These are phyloP conservation scores for Picus viridis DNA, from an alignment of 2,797 vertebrate species.

Conservation along the genomic window DNA sequence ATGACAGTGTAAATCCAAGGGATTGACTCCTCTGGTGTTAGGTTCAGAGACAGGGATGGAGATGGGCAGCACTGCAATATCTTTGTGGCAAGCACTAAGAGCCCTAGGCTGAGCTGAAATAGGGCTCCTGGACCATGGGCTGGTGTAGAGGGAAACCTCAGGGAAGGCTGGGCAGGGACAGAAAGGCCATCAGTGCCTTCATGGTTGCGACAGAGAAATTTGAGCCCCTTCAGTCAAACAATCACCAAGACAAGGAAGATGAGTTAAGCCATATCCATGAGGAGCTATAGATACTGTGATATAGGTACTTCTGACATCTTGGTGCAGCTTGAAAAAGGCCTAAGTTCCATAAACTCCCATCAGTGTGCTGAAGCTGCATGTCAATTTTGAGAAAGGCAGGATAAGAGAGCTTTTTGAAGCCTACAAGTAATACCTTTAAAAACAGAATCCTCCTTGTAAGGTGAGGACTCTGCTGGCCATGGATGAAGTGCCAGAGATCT, in stretches of 20 bases:
- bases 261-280: neutral
- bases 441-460: neutral
- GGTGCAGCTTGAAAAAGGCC: neutral
- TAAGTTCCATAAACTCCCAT: neutral
- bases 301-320: neutral
- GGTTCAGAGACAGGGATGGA: neutral
- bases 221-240: neutral
- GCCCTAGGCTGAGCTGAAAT: neutral
- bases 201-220: neutral
- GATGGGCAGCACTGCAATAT: fast-evolving
- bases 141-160: neutral
- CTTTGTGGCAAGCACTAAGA: neutral
- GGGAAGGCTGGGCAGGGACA: neutral
- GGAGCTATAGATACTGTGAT: neutral
- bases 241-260: neutral
- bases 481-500: neutral
- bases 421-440: neutral
- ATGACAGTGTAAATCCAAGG: neutral
- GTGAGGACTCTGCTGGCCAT: neutral
- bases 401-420: neutral
- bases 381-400: neutral
- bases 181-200: neutral
- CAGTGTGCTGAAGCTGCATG: neutral
- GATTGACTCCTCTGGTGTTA: neutral
- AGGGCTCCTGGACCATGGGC: neutral